Evolutionary conservation across 2,113 vertebrate genomes (phyloP).

Genomic region (Abramis brama): DNA sequence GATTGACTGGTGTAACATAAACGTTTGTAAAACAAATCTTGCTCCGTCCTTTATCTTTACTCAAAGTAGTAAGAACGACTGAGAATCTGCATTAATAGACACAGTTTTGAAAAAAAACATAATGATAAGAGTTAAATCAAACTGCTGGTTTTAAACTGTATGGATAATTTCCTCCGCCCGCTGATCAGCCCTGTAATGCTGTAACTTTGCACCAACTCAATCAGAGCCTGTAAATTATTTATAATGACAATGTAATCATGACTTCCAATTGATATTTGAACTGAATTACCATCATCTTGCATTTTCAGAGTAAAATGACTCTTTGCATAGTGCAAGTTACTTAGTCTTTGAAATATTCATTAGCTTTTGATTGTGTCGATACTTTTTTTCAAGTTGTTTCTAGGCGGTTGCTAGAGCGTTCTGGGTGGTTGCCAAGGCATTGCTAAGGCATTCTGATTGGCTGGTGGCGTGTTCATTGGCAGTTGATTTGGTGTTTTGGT

Average conservation of each 20-base stretch:
- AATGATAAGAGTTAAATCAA: neutral
- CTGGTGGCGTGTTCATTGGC: neutral
- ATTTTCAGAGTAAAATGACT: neutral
- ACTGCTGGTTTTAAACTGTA: neutral
- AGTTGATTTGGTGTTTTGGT: neutral
- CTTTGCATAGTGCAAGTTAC: constrained; percentile 37
- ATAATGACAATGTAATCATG: constrained; percentile 9
- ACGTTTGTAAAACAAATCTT: too few species aligned
- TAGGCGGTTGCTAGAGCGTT: neutral
- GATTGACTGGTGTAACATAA: too few species aligned
- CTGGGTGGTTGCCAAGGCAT: neutral
- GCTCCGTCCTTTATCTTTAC: too few species aligned
- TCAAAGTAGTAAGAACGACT: too few species aligned
- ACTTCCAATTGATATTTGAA: constrained; percentile 6
- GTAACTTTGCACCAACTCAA: neutral
- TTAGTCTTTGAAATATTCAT: neutral
- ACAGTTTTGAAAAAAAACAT: too few species aligned
- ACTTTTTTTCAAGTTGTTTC: neutral
- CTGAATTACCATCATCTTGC: constrained; percentile 38
- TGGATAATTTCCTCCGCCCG: neutral
- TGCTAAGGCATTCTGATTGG: neutral
- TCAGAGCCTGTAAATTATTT: constrained; percentile 35
- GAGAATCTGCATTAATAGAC: too few species aligned
- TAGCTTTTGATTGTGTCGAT: neutral
- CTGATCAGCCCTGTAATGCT: neutral